These are phyloP conservation scores for Heloderma charlesbogerti DNA, from an alignment of 2,113 vertebrate genomes.

Conservation along the genomic window DNA sequence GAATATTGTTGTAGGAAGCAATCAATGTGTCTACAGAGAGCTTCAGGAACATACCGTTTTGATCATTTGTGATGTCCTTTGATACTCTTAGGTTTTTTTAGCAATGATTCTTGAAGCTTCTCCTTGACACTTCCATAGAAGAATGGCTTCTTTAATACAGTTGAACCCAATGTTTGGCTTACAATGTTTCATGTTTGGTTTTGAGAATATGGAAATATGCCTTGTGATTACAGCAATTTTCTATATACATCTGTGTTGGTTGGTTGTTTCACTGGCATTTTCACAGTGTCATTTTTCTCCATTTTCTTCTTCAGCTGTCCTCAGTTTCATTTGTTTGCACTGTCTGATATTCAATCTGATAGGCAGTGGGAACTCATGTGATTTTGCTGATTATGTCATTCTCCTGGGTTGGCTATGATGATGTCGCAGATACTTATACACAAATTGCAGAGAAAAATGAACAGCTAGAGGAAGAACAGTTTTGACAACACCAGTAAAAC, in stretches of 20 bases:
- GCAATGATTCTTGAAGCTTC: conserved; percentile 55
- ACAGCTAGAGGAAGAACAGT: neutral
- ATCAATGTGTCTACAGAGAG: conserved; percentile 59
- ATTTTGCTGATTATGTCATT: neutral
- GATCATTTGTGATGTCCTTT: conserved; percentile 46
- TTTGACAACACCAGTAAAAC: neutral
- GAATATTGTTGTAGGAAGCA: conserved; percentile 47
- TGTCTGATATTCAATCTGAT: neutral
- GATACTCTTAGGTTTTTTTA: conserved; percentile 56
- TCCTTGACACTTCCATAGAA: conserved; percentile 53
- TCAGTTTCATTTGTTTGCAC: neutral
- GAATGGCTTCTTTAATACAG: conserved; percentile 45
- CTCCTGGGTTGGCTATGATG: neutral
- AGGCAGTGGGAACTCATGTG: neutral
- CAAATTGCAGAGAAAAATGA: neutral
- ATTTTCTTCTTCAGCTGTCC: neutral
- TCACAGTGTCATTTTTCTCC: neutral
- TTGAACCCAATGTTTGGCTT: neutral
- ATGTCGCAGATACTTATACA: neutral
- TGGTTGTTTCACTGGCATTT: neutral
- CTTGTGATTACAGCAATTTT: neutral
- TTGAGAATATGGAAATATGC: neutral
- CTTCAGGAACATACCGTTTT: conserved; percentile 44
- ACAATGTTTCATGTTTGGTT: neutral
- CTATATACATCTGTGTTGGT: neutral